Conservation (phyloP, 2,113 vertebrate genomes). For the Chamaetylas fuelleborni region DNA sequence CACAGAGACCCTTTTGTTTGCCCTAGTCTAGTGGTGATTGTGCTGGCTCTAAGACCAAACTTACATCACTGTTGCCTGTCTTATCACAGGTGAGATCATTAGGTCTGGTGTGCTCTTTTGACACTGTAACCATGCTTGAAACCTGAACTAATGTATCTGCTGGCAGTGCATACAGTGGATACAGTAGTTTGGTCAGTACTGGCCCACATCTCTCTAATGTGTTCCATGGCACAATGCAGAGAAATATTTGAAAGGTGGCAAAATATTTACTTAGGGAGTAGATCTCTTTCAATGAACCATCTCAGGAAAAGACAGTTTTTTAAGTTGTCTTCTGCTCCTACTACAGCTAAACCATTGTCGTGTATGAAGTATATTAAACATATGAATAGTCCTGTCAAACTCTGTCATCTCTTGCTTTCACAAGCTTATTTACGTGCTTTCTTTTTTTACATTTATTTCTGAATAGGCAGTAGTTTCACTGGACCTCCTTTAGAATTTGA, state of each 20-base stretch:
- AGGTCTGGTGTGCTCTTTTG: neutral
- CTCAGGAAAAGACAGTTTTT: neutral
- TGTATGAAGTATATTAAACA: rapidly evolving
- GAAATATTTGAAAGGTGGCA: neutral
- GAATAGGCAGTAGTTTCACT: neutral
- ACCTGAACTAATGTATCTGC: neutral
- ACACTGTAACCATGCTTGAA: neutral
- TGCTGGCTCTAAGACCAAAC: neutral
- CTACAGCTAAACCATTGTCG: neutral
- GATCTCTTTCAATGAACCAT: neutral
- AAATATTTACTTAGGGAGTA: neutral
- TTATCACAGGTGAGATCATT: neutral
- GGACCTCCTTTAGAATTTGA: neutral
- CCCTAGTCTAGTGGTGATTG: too few species aligned
- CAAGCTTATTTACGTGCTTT: neutral
- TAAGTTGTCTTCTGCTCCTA: neutral
- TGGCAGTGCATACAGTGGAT: neutral
- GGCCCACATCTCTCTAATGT: neutral
- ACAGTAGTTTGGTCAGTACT: neutral
- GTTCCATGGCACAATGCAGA: neutral
- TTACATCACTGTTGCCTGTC: neutral
- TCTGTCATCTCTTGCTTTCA: neutral
- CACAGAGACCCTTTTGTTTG: neutral
- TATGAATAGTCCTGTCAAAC: neutral
- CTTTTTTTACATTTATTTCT: neutral